phyloP scores from a whole-genome alignment of 2,113 vertebrate species.

The Oreocharis arfaki region DNA sequence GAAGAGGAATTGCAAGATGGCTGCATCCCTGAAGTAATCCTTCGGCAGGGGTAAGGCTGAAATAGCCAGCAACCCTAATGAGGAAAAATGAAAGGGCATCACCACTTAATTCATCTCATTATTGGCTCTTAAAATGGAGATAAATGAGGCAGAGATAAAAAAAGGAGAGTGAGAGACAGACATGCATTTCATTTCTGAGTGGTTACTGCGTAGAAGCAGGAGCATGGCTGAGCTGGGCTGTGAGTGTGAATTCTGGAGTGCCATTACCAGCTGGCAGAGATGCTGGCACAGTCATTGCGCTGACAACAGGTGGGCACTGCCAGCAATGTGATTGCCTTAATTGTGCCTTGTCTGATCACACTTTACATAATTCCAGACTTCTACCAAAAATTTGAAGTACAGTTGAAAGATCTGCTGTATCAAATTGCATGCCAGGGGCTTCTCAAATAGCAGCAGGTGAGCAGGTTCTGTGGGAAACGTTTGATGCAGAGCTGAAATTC shows the following conservation, averaged over 20 bases:
- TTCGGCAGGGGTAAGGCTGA: not conserved
- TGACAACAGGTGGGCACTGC: rapidly evolving
- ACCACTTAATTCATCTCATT: conserved; percentile 40
- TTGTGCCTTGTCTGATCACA: not conserved
- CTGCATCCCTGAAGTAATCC: conserved; percentile 45
- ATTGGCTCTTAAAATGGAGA: conserved; percentile 54
- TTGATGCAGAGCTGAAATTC: not conserved
- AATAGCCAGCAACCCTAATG: conserved; percentile 37
- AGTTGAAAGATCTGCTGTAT: not conserved
- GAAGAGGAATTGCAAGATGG: conserved; percentile 52
- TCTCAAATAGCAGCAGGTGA: not conserved
- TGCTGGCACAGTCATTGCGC: not conserved
- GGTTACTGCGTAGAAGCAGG: not conserved
- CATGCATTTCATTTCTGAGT: conserved; percentile 1
- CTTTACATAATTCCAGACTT: not conserved
- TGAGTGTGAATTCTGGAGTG: not conserved
- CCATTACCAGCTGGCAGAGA: not conserved
- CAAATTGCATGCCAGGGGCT: not conserved
- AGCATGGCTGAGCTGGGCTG: not conserved
- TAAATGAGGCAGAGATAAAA: conserved; percentile 22
- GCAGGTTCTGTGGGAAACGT: not conserved
- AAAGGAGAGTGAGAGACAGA: not conserved
- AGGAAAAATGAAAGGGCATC: conserved; percentile 59
- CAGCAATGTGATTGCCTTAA: not conserved
- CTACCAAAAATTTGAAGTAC: not conserved